Conservation (phyloP, 1,140 invertebrate species). For the Calephelis virginiensis region DNA sequence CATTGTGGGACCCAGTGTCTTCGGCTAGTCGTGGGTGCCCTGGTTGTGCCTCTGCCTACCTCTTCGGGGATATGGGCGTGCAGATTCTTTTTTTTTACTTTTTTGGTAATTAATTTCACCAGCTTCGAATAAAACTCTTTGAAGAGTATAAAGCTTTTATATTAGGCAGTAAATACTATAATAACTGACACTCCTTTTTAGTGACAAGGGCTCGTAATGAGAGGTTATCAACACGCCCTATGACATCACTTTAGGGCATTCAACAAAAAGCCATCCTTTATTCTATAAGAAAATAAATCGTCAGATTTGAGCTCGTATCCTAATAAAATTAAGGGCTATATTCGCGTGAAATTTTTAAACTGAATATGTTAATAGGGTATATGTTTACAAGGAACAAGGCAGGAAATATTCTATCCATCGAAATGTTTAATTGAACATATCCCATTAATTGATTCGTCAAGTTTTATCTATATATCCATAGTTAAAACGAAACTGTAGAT, state of each 20-base stretch:
- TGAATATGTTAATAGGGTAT: slow-evolving; percentile 19
- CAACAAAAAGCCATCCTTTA: background rate
- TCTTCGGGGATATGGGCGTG: too few species aligned
- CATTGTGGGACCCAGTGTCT: too few species aligned
- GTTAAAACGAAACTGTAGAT: too few species aligned
- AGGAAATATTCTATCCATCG: slow-evolving; percentile 2
- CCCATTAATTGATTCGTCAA: background rate
- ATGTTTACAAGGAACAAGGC: background rate
- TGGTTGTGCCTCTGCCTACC: too few species aligned
- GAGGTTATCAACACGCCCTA: slow-evolving; percentile 29
- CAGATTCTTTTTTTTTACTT: too few species aligned
- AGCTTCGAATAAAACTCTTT: background rate
- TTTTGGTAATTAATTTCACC: too few species aligned
- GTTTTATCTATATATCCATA: background rate
- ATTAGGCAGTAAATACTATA: slow-evolving; percentile 14
- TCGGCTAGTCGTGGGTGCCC: too few species aligned
- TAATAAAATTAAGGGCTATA: background rate
- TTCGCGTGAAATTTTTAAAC: slow-evolving; percentile 8
- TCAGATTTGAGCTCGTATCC: background rate
- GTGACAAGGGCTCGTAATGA: slow-evolving; percentile 28
- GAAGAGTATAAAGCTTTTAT: background rate
- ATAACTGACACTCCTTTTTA: slow-evolving; percentile 6
- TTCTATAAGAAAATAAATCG: background rate
- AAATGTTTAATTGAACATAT: background rate
- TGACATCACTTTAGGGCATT: slow-evolving; percentile 27